A percentile compares a stretch with the other conserved stretches of the same genome.
These are phyloP conservation scores for Nothobranchius furzeri DNA, from an alignment of 2,113 vertebrate species.

Conservation along the genomic window DNA sequence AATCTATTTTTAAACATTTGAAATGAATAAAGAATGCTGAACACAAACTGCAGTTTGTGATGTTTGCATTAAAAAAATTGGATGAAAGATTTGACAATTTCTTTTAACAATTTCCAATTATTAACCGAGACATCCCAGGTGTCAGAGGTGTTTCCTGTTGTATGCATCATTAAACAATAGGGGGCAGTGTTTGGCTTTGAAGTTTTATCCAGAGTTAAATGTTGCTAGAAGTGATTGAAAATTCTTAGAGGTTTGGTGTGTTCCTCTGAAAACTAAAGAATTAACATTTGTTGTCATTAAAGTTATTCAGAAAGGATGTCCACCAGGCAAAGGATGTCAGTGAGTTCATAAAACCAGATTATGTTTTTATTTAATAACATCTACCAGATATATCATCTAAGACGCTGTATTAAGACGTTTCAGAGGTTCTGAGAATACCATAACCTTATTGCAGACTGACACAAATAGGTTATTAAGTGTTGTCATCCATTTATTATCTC, in stretches of 20 bases:
- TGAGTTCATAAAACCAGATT: not conserved
- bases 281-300: not conserved
- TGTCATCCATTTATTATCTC: too few species aligned
- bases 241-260: not conserved
- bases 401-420: too few species aligned
- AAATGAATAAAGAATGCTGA: constrained; percentile 65
- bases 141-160: not conserved
- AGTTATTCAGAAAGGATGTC: not conserved
- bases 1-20: constrained; percentile 59
- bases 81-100: too few species aligned
- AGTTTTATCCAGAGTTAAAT: not conserved
- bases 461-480: too few species aligned
- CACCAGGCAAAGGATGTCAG: not conserved
- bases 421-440: too few species aligned
- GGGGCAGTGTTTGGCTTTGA: constrained; percentile 13
- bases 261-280: not conserved
- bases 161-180: constrained; percentile 10
- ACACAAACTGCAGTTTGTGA: not conserved
- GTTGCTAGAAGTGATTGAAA: not conserved
- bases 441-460: not conserved
- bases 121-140: not conserved
- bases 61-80: too few species aligned
- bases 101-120: too few species aligned
- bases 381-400: too few species aligned
- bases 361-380: not conserved